A percentile compares a stretch with the other conserved stretches of the same genome.
These are phyloP conservation scores for Pangasius mekongensis DNA, from an alignment of 2,797 vertebrate genomes.

Conservation along the genomic window DNA sequence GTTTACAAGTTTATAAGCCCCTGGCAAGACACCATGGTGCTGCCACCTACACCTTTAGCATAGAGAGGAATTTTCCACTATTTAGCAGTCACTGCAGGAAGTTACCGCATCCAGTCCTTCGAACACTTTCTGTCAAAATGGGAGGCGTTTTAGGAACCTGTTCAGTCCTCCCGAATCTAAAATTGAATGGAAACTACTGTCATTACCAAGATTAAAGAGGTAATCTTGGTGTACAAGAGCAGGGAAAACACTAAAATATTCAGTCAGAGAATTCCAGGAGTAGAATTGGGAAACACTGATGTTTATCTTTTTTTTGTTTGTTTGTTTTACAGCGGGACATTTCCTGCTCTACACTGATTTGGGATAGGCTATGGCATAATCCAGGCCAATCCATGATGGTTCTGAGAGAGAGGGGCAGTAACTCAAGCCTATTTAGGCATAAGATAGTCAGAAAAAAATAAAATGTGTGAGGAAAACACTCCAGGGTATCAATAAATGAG, in stretches of 20 bases:
- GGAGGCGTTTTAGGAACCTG: not conserved
- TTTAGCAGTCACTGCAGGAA: not conserved
- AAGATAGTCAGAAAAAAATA: not conserved
- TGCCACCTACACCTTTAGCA: not conserved
- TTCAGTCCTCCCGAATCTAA: not conserved
- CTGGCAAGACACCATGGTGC: not conserved
- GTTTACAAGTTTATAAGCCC: not conserved
- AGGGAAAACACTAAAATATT: not conserved
- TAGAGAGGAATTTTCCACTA: not conserved
- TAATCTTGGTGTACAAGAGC: not conserved
- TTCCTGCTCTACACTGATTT: not conserved
- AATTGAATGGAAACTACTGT: not conserved
- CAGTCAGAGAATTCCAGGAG: not conserved
- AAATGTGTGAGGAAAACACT: not conserved
- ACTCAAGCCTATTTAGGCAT: not conserved
- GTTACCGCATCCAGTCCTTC: not conserved
- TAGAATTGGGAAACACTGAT: not conserved
- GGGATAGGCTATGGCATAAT: not conserved
- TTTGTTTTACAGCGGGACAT: not conserved
- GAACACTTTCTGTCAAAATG: not conserved
- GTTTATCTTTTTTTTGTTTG: not conserved
- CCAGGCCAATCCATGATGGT: not conserved
- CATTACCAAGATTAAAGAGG: not conserved
- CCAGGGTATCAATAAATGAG: constrained; percentile 9
- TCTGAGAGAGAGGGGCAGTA: not conserved